Base-by-base conservation (phyloP, 2,113 vertebrate species). In the Poeciliopsis turrubarensis region DNA sequence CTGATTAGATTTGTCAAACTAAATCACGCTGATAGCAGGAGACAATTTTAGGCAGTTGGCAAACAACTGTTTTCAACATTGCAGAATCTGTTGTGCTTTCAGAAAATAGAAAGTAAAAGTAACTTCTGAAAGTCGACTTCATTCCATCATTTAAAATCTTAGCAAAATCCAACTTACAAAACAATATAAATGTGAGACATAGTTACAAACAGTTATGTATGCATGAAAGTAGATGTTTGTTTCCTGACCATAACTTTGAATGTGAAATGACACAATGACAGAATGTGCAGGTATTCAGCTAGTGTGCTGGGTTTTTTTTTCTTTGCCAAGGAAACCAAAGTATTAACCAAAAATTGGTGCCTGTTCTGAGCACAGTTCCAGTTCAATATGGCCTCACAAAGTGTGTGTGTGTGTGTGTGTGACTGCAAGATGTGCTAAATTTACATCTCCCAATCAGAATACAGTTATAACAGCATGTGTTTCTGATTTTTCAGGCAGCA, bases 1-100 rank as follows among this genome's bases (percentile, higher is more conserved):
- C 22, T 7, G 3, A 60, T 47, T 62, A 9, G 34, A 76, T 76
- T 78, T 64, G 22, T 61, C 15, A 26, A 76, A 75, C 85, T 86
- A 76, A 70, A 63, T 78, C 31, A 87, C 83, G 85, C 88, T 91
- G 89, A 88, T 90, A 70, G 70, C 80, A 89, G 86, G 81, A 29
- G 89, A 92, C 86, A 75, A 91, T 93, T 92, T 93, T 91, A 92
- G 91, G 92, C 92, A 92, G 91, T 92, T 93, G 90, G 89, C 72
- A 82, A 83, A 92, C 84, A 91, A 80, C 85, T 87, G 79, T 82
- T 70, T 68, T 91, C 63, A 92, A 84, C 62, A 90, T 80, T 66
- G 75, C 34, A 85, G 68, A n/a, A 77, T 70, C 29, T 67, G 0
- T 17, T 34, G 25, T 10, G 10, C 71, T 72, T 79, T 47, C 51